Evolutionary conservation across 2,797 vertebrate species (phyloP).

Genomic region (Sebastes nivosus): DNA sequence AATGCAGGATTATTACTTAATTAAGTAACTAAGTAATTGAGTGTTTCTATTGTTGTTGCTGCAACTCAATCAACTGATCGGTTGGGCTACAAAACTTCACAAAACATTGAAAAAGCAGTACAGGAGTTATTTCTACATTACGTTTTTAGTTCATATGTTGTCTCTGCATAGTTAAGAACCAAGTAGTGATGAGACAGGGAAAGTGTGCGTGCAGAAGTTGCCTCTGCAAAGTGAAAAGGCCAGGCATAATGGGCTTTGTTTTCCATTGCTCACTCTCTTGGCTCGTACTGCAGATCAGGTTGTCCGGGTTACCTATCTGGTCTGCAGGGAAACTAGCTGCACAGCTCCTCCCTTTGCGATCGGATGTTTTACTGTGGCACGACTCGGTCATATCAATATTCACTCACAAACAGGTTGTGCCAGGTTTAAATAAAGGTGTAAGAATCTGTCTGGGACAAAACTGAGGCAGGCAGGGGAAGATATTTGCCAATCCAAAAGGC

Average conservation of each 20-base stretch:
- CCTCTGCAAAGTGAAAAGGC: not conserved
- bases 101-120: too few species aligned
- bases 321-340: conserved; percentile 38
- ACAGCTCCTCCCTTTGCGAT: conserved; percentile 9
- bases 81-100: too few species aligned
- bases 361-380: not conserved
- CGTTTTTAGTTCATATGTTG: not conserved
- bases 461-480: not conserved
- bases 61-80: too few species aligned
- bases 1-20: not conserved
- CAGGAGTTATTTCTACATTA: not conserved
- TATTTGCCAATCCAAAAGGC: not conserved
- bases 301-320: conserved; percentile 48
- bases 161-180: not conserved
- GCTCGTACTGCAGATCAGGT: conserved; percentile 50
- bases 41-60: not conserved
- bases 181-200: not conserved
- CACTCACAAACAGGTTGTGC: not conserved
- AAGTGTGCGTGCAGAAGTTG: not conserved
- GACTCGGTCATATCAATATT: not conserved
- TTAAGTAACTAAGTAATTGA: not conserved
- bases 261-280: conserved; percentile 37
- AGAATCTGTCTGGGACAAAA: not conserved
- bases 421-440: not conserved
- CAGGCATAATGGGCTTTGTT: conserved; percentile 43